Conservation (phyloP, 2,888 invertebrate species). For the Drosophila limbata region DNA sequence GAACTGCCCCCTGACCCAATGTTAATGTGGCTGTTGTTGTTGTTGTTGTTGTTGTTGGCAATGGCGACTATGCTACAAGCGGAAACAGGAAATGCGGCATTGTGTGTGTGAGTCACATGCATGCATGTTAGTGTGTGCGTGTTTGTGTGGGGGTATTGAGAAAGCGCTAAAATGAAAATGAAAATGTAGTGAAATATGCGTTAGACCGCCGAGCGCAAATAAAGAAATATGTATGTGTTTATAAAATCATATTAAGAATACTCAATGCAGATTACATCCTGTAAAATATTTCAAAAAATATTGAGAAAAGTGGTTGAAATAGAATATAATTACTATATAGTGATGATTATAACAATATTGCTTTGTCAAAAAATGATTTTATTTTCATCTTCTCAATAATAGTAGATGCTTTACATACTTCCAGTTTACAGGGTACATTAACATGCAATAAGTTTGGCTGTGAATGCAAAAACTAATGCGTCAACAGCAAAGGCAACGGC, state of each 20-base stretch:
- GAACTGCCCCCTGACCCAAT: conserved; percentile 50
- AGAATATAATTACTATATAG: not conserved
- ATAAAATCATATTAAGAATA: conserved; percentile 12
- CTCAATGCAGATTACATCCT: not conserved
- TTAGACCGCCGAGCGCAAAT: conserved; percentile 37
- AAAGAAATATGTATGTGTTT: conserved; percentile 21
- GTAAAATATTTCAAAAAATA: not conserved
- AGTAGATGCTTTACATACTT: not conserved
- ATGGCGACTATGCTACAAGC: conserved; percentile 64
- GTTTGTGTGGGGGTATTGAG: conserved; percentile 43
- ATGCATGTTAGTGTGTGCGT: conserved; percentile 12
- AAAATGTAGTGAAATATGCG: conserved; percentile 76
- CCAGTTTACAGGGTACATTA: conserved; percentile 31
- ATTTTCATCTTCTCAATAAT: not conserved
- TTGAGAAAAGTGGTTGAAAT: not conserved
- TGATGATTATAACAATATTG: not conserved
- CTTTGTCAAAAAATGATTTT: not conserved
- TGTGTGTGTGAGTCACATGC: conserved; percentile 45
- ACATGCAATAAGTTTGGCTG: conserved; percentile 50
- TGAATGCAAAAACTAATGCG: conserved; percentile 59
- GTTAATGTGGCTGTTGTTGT: conserved; percentile 10
- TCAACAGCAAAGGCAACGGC: conserved; percentile 26
- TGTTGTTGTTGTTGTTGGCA: conserved; percentile 37
- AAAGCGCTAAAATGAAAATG: conserved; percentile 72
- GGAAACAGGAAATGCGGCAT: conserved; percentile 78